phyloP scores from a whole-genome alignment of 1,140 invertebrate genomes.

The Nomia melanderi region DNA sequence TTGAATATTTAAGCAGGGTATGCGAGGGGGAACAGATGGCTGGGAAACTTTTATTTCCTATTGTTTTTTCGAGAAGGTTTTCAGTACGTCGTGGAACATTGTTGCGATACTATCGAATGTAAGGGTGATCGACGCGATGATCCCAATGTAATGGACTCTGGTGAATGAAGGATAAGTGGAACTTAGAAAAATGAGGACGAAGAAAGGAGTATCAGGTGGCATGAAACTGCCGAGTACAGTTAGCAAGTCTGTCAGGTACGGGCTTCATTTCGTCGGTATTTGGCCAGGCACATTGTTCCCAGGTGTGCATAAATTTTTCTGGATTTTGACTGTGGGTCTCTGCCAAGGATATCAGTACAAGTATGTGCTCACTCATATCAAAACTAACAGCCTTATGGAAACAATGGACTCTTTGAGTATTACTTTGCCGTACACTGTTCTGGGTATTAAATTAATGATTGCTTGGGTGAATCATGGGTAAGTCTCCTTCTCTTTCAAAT shows the following conservation, averaged over 20 bases:
- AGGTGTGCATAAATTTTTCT: conserved; percentile 12
- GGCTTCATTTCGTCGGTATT: conserved; percentile 34
- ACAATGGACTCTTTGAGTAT: conserved; percentile 38
- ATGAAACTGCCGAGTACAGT: conserved; percentile 6
- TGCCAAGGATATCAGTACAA: conserved; percentile 43
- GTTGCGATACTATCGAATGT: not conserved
- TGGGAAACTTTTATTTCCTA: not conserved
- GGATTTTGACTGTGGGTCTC: not conserved
- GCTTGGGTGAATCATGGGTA: conserved; percentile 27
- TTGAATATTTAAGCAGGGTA: not conserved
- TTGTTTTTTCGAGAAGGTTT: not conserved
- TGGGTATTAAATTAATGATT: conserved; percentile 42
- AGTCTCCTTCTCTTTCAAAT: too few species aligned
- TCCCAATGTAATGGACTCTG: not conserved
- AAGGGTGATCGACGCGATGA: not conserved
- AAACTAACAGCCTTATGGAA: not conserved
- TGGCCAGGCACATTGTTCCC: conserved; percentile 39
- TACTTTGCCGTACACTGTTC: conserved; percentile 22
- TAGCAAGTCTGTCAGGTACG: conserved; percentile 33
- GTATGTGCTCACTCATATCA: conserved; percentile 34
- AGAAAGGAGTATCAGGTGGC: too few species aligned
- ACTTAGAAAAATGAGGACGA: not conserved
- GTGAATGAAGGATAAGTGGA: not conserved
- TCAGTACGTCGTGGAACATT: not conserved
- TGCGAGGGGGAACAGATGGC: not conserved